A percentile compares a stretch with the other conserved stretches of the same genome.
Conservation (phyloP, 2,888 invertebrate genomes). For the Allophyes oxyacanthae region DNA sequence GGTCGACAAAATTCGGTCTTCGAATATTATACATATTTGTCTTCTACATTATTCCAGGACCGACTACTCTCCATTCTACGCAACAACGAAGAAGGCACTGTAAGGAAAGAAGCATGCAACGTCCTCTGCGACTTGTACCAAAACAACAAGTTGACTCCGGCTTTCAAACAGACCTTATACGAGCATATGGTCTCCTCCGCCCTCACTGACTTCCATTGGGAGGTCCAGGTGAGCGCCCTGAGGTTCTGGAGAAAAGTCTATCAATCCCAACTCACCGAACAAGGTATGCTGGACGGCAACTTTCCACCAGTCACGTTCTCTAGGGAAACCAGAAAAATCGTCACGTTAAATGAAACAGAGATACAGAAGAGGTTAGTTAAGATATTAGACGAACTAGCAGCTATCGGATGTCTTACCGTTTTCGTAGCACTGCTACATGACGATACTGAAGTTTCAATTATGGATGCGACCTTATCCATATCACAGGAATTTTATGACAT, state of each 20-base stretch:
- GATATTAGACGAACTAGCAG: constrained; percentile 91
- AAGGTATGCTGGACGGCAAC: constrained; percentile 95
- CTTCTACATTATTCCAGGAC: constrained; percentile 73
- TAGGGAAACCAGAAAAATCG: constrained; percentile 93
- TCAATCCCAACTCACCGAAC: constrained; percentile 90
- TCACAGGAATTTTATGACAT: constrained; percentile 87
- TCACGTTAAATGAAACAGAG: constrained; percentile 91
- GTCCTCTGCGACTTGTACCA: constrained; percentile 91
- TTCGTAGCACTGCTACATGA: constrained; percentile 91
- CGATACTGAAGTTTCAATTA: constrained; percentile 92
- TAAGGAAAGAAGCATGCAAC: constrained; percentile 92
- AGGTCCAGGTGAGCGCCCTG: constrained; percentile 93
- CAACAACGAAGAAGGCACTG: constrained; percentile 93
- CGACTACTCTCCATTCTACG: constrained; percentile 89
- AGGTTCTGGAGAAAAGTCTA: constrained; percentile 93
- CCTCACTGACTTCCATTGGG: constrained; percentile 94
- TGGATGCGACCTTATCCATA: constrained; percentile 89
- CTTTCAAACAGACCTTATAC: constrained; percentile 88
- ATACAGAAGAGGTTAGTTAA: constrained; percentile 91
- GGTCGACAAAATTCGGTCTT: neutral
- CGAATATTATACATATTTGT: constrained; percentile 10
- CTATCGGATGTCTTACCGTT: constrained; percentile 92
- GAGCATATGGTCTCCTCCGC: constrained; percentile 91
- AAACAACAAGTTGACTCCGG: constrained; percentile 89
- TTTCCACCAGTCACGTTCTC: constrained; percentile 95